Base-by-base conservation (phyloP, 2,888 invertebrate species). In the Elysia crispata region DNA sequence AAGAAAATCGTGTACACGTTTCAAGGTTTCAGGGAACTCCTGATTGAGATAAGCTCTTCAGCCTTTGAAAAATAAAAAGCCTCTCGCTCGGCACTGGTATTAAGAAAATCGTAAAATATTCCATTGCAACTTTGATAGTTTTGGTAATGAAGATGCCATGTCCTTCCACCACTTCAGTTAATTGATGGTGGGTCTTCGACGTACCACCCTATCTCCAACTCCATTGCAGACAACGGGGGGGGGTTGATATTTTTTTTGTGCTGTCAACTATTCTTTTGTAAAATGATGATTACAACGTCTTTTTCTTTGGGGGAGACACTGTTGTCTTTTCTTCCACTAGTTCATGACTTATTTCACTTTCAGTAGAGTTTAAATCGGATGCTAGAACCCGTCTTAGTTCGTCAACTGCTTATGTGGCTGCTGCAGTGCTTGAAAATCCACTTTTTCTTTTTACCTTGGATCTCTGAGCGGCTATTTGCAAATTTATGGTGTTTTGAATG, bases 31-130 rank as follows among this genome's bases (percentile, higher is more conserved):
- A n/a, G n/a, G n/a, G n/a, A n/a, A n/a, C n/a, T n/a, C n/a, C n/a
- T n/a, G n/a, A n/a, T n/a, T n/a, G 54, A 60, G 28, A 78, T 33
- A 1, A 72, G 41, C 13, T 70, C 41, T 1, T 72, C 73, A 41
- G 72, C 57, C 60, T 62, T 70, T 18, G 60, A 60, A 78, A 78
- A 78, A n/a, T n/a, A n/a, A n/a, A n/a, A n/a, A n/a, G n/a, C 30
- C 73, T 70, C 41, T 72, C 72, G 8, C 30, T 28, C 1, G 78
- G 78, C 30, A 78, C 72, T 30, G 30, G 28, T 41, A 72, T 78
- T 11, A 1, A 70, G 23, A 72, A 64, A 33, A 49, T 28, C 18
- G 50, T 18, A 13, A 78, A 49, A 60, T 33, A 23, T 15, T 78
- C 50, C 41, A 62, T 78, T 6, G 78, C 72, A 15, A 49, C n/a